A percentile compares a stretch with the other conserved stretches of the same genome.
Conservation (phyloP, 2,113 vertebrate genomes). For the Xiphorhynchus elegans region DNA sequence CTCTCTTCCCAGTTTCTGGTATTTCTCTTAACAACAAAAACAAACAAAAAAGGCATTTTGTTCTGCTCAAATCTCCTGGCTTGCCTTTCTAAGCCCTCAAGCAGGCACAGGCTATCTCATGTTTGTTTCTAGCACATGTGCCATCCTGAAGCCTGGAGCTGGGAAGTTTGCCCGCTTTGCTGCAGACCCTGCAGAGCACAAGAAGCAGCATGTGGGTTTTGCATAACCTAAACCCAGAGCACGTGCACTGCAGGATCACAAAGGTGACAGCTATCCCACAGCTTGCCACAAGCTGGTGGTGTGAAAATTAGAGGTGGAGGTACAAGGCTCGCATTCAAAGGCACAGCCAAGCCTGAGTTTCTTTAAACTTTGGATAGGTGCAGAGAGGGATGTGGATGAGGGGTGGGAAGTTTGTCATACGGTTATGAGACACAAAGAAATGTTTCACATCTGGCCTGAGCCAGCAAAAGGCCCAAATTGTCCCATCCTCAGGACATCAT, state of each 20-base stretch:
- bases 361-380: not conserved
- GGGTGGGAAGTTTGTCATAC: not conserved
- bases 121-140: not conserved
- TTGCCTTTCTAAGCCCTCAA: not conserved
- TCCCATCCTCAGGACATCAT: not conserved
- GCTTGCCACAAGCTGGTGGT: not conserved
- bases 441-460: not conserved
- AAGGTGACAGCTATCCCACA: not conserved
- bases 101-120: not conserved
- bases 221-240: not conserved
- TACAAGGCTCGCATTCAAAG: not conserved
- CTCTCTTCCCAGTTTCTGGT: not conserved
- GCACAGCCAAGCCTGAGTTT: not conserved
- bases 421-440: not conserved
- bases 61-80: not conserved
- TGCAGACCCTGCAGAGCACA: not conserved
- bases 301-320: not conserved
- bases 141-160: not conserved
- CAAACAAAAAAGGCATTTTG: not conserved
- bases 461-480: not conserved
- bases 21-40: not conserved
- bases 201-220: not conserved
- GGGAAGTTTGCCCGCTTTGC: not conserved
- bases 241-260: not conserved
- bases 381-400: not conserved